Evolutionary conservation across 2,888 invertebrate genomes (phyloP), one percentile per base, ranked within the genome.

Genomic region (Scaptomyza tumidula): DNA sequence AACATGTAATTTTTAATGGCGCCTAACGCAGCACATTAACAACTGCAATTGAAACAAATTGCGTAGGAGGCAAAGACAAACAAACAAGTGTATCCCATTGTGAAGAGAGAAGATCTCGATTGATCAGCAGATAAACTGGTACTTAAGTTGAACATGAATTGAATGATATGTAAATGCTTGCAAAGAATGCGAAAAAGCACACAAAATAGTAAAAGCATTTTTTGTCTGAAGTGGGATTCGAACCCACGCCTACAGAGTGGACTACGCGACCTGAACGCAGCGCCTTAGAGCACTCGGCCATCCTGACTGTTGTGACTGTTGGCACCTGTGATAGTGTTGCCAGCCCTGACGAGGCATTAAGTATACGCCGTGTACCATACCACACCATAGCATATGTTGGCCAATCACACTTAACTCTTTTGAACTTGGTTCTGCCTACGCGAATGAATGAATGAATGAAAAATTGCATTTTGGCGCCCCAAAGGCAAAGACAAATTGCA

Each of bases 201-300:
- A 1, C 0, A 59, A 4, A 13, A 24, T 49, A 49, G 45, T 73
- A 78, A 78, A 69, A 13, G 19, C n/a, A 7, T 39, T 29, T 16
- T 35, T 82, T 91, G 90, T 90, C 90, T 90, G 90, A 91, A 90
- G 90, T 91, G 91, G 91, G 91, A 91, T 91, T 91, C 86, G 91
- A 91, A 91, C 90, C 91, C 91, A 90, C 91, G 91, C 91, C 91
- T 90, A 91, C 91, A 90, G 88, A 89, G 91, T 91, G 90, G 91
- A 91, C 90, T 91, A n/a, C n/a, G 90, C 91, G 91, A 91, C 90
- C 91, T 91, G 91, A 91, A 91, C 91, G 91, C 91, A 91, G 91
- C 91, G 91, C 91, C 91, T 91, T 91, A 91, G 91, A 91, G 90
- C 91, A 90, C 91, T 91, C 91, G 91, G 91, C 82, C 81, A 84